These are phyloP conservation scores for Phyllotis vaccarum DNA, from an alignment of 2,797 vertebrate species.

Conservation along the genomic window DNA sequence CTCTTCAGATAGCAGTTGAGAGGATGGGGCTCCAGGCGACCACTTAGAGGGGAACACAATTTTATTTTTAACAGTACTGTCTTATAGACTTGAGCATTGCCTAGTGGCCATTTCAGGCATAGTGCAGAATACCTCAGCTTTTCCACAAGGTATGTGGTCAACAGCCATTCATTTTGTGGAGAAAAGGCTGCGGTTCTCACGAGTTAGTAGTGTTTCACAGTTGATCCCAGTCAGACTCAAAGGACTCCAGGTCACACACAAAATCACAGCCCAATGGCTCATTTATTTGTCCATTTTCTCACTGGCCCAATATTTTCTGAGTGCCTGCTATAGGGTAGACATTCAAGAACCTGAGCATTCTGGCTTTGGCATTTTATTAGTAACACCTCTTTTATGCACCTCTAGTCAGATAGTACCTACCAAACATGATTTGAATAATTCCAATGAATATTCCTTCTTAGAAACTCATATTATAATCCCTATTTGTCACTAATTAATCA, in stretches of 20 bases:
- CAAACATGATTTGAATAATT: slow-evolving; percentile 2
- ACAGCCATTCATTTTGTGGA: not conserved
- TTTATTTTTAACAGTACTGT: slow-evolving; percentile 31
- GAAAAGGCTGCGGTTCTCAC: not conserved
- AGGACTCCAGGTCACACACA: not conserved
- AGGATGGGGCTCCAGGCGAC: not conserved
- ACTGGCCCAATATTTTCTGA: slow-evolving; percentile 17
- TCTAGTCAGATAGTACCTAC: not conserved
- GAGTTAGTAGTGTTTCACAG: not conserved
- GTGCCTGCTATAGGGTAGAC: not conserved
- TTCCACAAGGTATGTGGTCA: slow-evolving; percentile 25
- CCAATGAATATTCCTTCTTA: not conserved
- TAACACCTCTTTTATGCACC: not conserved
- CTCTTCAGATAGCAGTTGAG: not conserved
- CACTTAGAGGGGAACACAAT: not conserved
- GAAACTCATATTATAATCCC: slow-evolving; percentile 2
- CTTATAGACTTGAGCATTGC: slow-evolving; percentile 67
- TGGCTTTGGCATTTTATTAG: not conserved
- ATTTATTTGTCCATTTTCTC: not conserved
- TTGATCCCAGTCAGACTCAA: not conserved
- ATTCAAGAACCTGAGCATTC: slow-evolving; percentile 20
- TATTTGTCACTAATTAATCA: slow-evolving; percentile 51
- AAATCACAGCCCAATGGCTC: not conserved
- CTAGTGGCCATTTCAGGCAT: slow-evolving; percentile 63
- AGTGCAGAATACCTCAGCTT: slow-evolving; percentile 14